Evolutionary conservation across 2,888 invertebrate genomes (phyloP).

Genomic region (Sinodicranocentrus sp.): DNA sequence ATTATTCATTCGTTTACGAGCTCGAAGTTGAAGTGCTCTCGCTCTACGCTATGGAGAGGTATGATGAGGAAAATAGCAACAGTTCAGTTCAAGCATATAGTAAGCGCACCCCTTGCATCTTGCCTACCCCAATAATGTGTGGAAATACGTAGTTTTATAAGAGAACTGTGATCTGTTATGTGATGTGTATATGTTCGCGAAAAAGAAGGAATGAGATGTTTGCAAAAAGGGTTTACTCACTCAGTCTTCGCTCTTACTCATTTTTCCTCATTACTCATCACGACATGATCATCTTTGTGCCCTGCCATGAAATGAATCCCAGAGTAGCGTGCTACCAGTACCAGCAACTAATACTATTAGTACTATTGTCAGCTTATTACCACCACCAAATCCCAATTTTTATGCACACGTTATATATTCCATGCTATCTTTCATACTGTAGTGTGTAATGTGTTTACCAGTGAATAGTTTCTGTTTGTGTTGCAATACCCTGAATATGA

Average conservation of each 20-base stretch:
- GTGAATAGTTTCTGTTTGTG: background rate
- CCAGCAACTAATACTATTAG: background rate
- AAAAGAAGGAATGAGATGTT: slow-evolving; percentile 53
- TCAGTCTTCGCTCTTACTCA: slow-evolving; percentile 48
- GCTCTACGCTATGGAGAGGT: no score
- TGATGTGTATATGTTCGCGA: slow-evolving; percentile 57
- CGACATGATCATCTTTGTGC: slow-evolving; percentile 35
- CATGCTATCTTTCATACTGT: background rate
- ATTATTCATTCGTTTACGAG: no score
- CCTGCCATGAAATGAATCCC: slow-evolving; percentile 21
- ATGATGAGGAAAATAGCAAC: background rate
- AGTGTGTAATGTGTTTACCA: background rate
- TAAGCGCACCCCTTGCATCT: slow-evolving; percentile 35
- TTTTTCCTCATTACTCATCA: slow-evolving; percentile 65
- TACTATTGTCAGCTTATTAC: slow-evolving; percentile 16
- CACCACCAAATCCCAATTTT: no score
- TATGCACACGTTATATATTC: background rate
- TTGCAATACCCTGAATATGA: no score
- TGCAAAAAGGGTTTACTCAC: slow-evolving; percentile 57
- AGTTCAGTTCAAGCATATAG: background rate
- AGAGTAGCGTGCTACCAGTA: slow-evolving; percentile 33
- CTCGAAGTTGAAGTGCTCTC: no score
- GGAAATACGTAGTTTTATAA: background rate
- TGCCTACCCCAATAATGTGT: slow-evolving; percentile 39
- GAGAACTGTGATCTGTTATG: background rate